These are phyloP conservation scores for Alectura lathami DNA, from an alignment of 2,113 vertebrate genomes.

Conservation along the genomic window DNA sequence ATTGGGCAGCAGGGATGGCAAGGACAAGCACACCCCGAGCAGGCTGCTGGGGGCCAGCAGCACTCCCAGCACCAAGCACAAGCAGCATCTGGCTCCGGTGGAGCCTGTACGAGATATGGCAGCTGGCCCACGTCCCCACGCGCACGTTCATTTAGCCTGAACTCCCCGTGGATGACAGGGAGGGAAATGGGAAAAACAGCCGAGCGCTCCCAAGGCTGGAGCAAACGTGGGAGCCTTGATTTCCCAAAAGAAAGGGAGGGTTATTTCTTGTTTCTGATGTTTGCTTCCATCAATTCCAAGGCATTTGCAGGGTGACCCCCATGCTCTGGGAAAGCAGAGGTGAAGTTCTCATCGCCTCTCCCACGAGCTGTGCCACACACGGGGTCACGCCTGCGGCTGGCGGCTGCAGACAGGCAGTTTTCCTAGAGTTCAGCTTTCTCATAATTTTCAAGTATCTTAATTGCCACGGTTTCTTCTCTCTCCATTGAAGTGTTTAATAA, in stretches of 20 bases:
- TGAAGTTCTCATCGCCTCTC: fast-evolving
- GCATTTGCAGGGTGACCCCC: background rate
- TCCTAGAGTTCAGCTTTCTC: background rate
- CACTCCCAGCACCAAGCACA: fast-evolving
- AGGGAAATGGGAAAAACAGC: background rate
- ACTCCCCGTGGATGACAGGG: background rate
- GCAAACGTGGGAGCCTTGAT: background rate
- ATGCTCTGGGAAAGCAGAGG: background rate
- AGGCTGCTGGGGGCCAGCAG: background rate
- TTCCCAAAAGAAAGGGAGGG: background rate
- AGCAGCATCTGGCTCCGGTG: fast-evolving
- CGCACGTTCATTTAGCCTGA: too few relatives aligned
- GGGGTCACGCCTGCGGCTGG: background rate
- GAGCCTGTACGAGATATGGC: background rate
- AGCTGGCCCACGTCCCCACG: too few relatives aligned
- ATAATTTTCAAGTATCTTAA: background rate
- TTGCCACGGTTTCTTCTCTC: background rate
- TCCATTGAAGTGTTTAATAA: background rate
- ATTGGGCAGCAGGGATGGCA: background rate
- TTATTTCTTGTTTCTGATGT: fast-evolving
- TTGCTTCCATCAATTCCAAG: fast-evolving
- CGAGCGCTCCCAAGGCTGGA: background rate
- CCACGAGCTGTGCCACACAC: fast-evolving
- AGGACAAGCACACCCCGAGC: background rate
- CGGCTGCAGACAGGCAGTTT: background rate